Conservation (phyloP, 2,113 vertebrate genomes). For the Chionomys nivalis region DNA sequence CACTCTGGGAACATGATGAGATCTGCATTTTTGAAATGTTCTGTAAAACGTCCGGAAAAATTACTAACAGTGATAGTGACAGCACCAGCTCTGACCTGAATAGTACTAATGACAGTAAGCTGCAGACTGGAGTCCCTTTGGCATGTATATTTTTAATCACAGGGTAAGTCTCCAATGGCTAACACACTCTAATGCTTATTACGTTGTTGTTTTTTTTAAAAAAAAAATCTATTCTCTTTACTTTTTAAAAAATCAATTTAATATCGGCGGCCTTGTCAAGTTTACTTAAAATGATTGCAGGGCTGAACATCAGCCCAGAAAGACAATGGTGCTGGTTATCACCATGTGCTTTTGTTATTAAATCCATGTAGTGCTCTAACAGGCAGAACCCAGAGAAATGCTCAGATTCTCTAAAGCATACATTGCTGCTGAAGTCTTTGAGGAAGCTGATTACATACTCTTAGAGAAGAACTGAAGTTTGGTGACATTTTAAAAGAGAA, state of each 20-base stretch:
- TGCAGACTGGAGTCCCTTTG: background rate
- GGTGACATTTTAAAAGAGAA: background rate
- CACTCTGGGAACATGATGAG: constrained; percentile 51
- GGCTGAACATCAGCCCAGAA: constrained; percentile 48
- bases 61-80: constrained; percentile 41
- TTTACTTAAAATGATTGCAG: constrained; percentile 73
- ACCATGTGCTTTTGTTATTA: constrained; percentile 43
- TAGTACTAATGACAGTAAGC: background rate
- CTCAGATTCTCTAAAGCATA: background rate
- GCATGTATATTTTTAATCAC: constrained; percentile 12
- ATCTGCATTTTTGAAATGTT: constrained; percentile 54
- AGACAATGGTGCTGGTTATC: constrained; percentile 15
- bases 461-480: constrained; percentile 35
- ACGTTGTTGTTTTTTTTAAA: background rate
- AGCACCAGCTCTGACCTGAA: background rate
- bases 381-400: constrained; percentile 6
- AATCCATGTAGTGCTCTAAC: constrained; percentile 52
- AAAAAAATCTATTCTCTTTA: background rate
- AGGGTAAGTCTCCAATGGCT: constrained; percentile 35
- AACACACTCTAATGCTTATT: constrained; percentile 34
- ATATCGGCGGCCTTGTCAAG: constrained; percentile 51
- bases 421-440: constrained; percentile 8
- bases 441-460: constrained; percentile 48
- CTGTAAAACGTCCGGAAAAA: constrained; percentile 63
- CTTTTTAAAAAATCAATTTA: constrained; percentile 75